Conservation (phyloP, 2,888 invertebrate genomes). For the Limnephilus lunatus region DNA sequence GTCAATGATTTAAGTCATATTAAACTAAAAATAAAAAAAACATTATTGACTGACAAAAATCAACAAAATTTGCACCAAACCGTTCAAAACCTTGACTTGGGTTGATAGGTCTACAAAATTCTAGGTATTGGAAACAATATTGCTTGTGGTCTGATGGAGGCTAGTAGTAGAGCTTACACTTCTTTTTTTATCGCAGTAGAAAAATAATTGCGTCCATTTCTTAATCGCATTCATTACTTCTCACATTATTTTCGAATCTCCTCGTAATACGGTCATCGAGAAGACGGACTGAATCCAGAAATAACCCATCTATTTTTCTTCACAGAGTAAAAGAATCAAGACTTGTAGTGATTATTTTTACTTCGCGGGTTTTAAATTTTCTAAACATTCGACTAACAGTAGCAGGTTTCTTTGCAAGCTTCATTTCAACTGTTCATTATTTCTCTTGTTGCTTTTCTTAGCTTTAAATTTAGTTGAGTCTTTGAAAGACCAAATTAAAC, state of each 20-base stretch:
- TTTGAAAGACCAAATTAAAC: neutral
- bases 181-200: too few species aligned
- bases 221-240: neutral
- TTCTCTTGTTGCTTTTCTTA: neutral
- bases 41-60: too few species aligned
- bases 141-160: too few species aligned
- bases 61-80: too few species aligned
- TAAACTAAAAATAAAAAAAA: too few species aligned
- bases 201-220: neutral
- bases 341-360: neutral
- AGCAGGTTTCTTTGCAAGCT: neutral
- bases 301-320: neutral
- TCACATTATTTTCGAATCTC: neutral
- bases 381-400: neutral
- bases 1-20: too few species aligned
- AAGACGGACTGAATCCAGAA: neutral
- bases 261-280: neutral
- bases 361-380: neutral
- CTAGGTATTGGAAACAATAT: too few species aligned
- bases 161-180: too few species aligned
- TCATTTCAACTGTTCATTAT: neutral
- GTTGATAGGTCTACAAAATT: too few species aligned
- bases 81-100: too few species aligned
- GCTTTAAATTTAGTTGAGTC: neutral
- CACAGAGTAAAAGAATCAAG: neutral